Conservation (phyloP, 2,113 vertebrate genomes). For the Stegastes partitus region DNA sequence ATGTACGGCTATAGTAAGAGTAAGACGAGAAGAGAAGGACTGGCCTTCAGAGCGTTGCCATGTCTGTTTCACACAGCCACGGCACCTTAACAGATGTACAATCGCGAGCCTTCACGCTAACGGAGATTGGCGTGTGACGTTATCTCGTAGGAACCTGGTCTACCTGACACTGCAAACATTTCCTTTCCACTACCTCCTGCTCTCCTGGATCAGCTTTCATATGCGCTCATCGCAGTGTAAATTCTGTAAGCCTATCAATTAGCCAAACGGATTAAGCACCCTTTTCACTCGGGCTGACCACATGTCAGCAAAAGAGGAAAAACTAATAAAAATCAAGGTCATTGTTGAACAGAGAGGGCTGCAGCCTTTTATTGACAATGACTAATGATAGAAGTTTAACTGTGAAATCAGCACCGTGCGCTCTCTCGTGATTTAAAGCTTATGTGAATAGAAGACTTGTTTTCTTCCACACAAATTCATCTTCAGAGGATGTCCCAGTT, state of each 20-base stretch:
- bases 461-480: constrained; percentile 14
- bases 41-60: constrained; percentile 28
- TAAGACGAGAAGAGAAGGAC: constrained; percentile 52
- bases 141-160: constrained; percentile 76
- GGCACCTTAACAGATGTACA: constrained; percentile 50
- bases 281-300: constrained; percentile 59
- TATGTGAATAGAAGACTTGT: constrained; percentile 9
- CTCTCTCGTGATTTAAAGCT: constrained; percentile 21
- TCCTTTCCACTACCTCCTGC: constrained; percentile 44
- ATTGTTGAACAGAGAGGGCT: constrained; percentile 36
- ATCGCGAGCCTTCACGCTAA: constrained; percentile 35
- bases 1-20: constrained; percentile 32
- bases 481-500: constrained; percentile 16
- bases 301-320: constrained; percentile 35
- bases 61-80: constrained; percentile 24
- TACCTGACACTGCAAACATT: constrained; percentile 75
- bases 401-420: constrained; percentile 54
- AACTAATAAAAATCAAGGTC: constrained; percentile 52
- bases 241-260: constrained; percentile 83
- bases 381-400: constrained; percentile 69
- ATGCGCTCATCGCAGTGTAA: constrained; percentile 70
- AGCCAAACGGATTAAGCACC: constrained; percentile 74
- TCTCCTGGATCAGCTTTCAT: constrained; percentile 85
- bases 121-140: constrained; percentile 83
- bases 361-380: constrained; percentile 47